phyloP scores from a whole-genome alignment of 2,797 vertebrate genomes.

The Eospalax fontanierii region DNA sequence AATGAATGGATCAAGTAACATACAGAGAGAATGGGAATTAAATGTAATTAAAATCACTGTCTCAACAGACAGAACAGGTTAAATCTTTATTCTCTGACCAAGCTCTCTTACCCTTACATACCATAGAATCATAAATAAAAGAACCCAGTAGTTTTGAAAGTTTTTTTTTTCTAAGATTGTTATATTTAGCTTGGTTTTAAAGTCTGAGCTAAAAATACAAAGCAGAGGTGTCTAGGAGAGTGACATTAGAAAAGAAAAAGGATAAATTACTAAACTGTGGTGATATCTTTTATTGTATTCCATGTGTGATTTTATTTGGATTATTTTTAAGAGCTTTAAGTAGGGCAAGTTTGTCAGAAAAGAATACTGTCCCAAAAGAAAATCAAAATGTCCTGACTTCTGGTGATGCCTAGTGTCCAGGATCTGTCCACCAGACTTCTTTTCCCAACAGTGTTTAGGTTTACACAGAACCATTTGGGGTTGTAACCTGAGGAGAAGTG shows the following conservation, averaged over 20 bases:
- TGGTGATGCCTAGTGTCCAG: not conserved
- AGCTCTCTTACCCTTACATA: slow-evolving; percentile 59
- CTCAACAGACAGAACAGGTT: slow-evolving; percentile 77
- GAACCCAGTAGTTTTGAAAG: slow-evolving; percentile 35
- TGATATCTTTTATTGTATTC: not conserved
- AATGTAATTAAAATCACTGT: slow-evolving; percentile 86
- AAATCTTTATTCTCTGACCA: slow-evolving; percentile 77
- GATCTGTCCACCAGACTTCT: not conserved
- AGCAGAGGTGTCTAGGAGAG: slow-evolving; percentile 38
- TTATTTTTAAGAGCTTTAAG: slow-evolving; percentile 50
- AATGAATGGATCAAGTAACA: slow-evolving; percentile 83
- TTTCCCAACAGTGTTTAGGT: not conserved
- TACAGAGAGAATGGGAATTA: slow-evolving; percentile 80
- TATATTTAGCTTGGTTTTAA: slow-evolving; percentile 37
- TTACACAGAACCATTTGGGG: not conserved
- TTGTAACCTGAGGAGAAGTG: not conserved
- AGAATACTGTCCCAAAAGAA: not conserved
- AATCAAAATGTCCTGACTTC: not conserved
- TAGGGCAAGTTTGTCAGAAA: slow-evolving; percentile 41
- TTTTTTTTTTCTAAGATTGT: slow-evolving; percentile 24
- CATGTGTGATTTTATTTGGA: slow-evolving; percentile 22
- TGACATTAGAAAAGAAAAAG: slow-evolving; percentile 44
- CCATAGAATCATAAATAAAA: slow-evolving; percentile 75
- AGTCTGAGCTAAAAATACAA: slow-evolving; percentile 56
- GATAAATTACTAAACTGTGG: slow-evolving; percentile 32